These are phyloP conservation scores for Microctonus aethiopoides DNA, from an alignment of 2,888 invertebrate genomes.

Conservation along the genomic window DNA sequence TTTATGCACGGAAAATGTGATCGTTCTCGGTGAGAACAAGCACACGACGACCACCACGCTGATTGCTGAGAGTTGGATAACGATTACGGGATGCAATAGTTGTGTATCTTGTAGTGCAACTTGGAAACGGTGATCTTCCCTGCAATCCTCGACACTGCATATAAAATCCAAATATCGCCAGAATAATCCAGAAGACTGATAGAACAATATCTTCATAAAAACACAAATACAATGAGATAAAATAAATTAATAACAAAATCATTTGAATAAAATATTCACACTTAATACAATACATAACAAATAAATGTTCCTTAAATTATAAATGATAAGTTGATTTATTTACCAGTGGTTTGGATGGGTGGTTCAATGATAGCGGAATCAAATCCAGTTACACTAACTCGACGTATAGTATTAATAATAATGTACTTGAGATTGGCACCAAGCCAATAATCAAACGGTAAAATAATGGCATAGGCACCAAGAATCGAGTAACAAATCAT, in stretches of 20 bases:
- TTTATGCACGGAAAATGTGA: conserved; percentile 28
- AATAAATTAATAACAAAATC: too few species aligned
- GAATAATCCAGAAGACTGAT: conserved; percentile 69
- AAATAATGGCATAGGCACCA: conserved; percentile 73
- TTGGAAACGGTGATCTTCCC: conserved; percentile 24
- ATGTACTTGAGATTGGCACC: conserved; percentile 78
- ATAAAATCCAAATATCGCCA: conserved; percentile 70
- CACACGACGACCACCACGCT: conserved; percentile 30
- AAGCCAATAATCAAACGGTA: conserved; percentile 74
- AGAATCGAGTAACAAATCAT: conserved; percentile 75
- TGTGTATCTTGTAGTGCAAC: conserved; percentile 9
- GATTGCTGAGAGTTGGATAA: conserved; percentile 30
- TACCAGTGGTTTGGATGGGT: conserved; percentile 74
- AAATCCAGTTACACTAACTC: conserved; percentile 73
- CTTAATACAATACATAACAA: too few species aligned
- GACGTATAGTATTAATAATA: conserved; percentile 74
- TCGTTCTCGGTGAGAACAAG: conserved; percentile 33
- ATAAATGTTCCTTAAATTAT: too few species aligned
- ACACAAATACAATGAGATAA: too few species aligned
- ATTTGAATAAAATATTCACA: too few species aligned
- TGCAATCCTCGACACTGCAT: conserved; percentile 60
- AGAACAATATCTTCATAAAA: conserved; percentile 70
- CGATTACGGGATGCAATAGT: conserved; percentile 27
- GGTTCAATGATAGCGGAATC: conserved; percentile 71
- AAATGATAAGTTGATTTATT: conserved; percentile 38